Evolutionary conservation across 2,797 vertebrate species (phyloP).

Genomic region (Neosalanx taihuensis): DNA sequence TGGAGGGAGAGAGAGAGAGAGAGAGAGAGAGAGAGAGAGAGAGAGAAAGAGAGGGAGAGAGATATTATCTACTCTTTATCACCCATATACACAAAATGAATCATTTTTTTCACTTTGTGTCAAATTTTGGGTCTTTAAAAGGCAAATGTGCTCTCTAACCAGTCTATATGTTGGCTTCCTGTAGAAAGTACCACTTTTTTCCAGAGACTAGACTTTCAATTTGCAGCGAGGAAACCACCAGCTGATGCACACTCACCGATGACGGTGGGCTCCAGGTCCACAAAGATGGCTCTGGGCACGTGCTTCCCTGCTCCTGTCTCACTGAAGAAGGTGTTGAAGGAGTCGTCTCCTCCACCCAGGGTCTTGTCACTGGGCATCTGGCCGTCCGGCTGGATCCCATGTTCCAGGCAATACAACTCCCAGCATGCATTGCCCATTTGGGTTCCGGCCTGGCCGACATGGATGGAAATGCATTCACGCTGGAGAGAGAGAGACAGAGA

Average conservation of each 20-base stretch:
- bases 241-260: slow-evolving; percentile 57
- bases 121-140: too few species aligned
- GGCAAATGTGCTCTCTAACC: too few species aligned
- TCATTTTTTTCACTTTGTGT: too few species aligned
- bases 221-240: neutral
- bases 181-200: neutral
- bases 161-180: too few species aligned
- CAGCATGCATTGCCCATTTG: slow-evolving; percentile 74
- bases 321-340: slow-evolving; percentile 76
- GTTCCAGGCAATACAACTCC: slow-evolving; percentile 72
- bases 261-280: slow-evolving; percentile 75
- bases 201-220: neutral
- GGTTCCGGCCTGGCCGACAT: slow-evolving; percentile 70
- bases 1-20: too few species aligned
- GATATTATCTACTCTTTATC: neutral
- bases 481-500: slow-evolving; percentile 23
- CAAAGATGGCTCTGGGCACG: slow-evolving; percentile 74
- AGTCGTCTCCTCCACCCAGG: slow-evolving; percentile 68
- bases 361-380: slow-evolving; percentile 70
- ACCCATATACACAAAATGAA: neutral
- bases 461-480: slow-evolving; percentile 75
- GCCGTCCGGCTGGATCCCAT: slow-evolving; percentile 71
- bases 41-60: too few species aligned
- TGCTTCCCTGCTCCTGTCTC: slow-evolving; percentile 73
- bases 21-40: neutral